phyloP scores from a whole-genome alignment of 2,888 invertebrate species.

The Stenchaetothrips biformis region DNA sequence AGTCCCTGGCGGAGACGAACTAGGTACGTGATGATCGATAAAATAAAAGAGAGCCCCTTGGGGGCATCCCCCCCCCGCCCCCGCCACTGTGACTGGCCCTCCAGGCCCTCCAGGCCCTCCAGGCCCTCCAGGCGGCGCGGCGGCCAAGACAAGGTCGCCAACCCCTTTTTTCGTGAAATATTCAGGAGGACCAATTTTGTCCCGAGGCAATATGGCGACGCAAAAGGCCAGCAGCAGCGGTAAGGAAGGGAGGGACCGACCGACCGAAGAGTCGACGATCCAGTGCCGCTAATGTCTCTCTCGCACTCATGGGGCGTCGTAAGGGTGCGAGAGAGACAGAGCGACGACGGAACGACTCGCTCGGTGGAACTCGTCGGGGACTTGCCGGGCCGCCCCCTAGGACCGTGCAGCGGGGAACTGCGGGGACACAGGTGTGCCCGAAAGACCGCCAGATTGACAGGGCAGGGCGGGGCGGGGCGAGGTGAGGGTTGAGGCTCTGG shows the following conservation, averaged over 20 bases:
- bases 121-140: no score
- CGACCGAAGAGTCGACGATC: no score
- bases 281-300: no score
- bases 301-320: no score
- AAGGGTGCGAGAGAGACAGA: no score
- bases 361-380: no score
- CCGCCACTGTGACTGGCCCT: not conserved
- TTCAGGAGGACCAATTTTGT: not conserved
- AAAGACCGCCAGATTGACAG: not conserved
- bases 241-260: no score
- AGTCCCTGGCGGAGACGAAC: no score
- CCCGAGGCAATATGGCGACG: not conserved
- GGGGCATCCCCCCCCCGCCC: not conserved
- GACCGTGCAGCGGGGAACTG: no score
- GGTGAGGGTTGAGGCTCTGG: not conserved
- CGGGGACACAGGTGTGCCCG: not conserved
- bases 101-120: not conserved
- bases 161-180: not conserved
- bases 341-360: not conserved
- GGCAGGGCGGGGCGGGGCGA: not conserved
- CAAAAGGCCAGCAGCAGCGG: not conserved
- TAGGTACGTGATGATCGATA: no score
- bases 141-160: not conserved
- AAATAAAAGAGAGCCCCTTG: not conserved
- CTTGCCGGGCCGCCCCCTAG: no score